phyloP scores from a whole-genome alignment of 2,888 invertebrate genomes.

The Ramazzottius varieornatus region DNA sequence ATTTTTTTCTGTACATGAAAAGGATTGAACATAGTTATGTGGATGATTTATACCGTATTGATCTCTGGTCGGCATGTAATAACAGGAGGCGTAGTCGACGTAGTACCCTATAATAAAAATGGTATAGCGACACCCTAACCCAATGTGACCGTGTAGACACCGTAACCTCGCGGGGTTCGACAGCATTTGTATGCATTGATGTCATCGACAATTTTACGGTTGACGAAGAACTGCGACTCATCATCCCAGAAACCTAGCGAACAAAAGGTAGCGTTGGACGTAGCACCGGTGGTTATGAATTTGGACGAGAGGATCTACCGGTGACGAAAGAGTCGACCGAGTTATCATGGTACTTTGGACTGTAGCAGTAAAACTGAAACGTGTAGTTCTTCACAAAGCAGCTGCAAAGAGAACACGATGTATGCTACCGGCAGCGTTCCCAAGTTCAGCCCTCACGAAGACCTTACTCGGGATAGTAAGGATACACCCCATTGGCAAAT shows the following conservation, averaged over 20 bases:
- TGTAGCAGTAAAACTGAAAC: not conserved
- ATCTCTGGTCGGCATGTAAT: not conserved
- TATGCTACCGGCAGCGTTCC: not conserved
- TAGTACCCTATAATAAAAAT: too few relatives aligned
- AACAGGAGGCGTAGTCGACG: not conserved
- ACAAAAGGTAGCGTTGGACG: too few relatives aligned
- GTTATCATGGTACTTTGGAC: not conserved
- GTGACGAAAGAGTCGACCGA: constrained; percentile 2
- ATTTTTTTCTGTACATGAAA: not conserved
- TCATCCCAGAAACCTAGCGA: not conserved
- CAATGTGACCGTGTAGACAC: too few relatives aligned
- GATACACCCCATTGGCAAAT: not conserved
- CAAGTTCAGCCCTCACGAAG: too few relatives aligned
- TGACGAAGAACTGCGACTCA: not conserved
- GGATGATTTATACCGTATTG: not conserved
- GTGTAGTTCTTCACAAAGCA: not conserved
- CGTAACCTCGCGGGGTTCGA: not conserved
- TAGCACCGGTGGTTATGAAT: too few relatives aligned
- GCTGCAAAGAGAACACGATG: not conserved
- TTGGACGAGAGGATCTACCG: too few relatives aligned
- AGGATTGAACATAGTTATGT: not conserved
- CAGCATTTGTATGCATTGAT: not conserved
- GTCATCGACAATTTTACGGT: not conserved
- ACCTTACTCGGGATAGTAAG: not conserved
- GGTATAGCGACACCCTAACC: too few relatives aligned